Evolutionary conservation across 92 coral and sea anemone species (phyloP).

Genomic region (Muricea muricata): DNA sequence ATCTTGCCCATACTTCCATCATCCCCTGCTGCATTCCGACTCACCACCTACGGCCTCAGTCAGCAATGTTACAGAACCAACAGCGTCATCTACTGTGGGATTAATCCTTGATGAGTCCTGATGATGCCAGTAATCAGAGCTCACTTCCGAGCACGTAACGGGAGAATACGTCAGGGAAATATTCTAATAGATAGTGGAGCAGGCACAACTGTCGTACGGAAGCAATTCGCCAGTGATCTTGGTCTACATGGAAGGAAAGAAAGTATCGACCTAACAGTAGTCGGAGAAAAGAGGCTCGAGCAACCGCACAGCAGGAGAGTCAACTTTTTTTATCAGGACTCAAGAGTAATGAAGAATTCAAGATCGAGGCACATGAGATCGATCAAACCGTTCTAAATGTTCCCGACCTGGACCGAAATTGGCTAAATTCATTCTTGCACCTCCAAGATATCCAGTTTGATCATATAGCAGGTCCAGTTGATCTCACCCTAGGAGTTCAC

Average conservation of each 20-base stretch:
- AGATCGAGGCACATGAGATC: neutral
- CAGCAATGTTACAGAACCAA: constrained; percentile 19
- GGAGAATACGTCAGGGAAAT: neutral
- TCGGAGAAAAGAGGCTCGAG: neutral
- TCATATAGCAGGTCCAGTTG: constrained; percentile 40
- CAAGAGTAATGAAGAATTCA: neutral
- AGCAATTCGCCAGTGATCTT: too few relatives aligned
- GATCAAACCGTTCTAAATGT: neutral
- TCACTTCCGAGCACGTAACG: neutral
- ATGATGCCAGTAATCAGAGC: constrained; percentile 1
- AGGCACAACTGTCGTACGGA: too few relatives aligned
- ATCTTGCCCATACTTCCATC: constrained; percentile 47
- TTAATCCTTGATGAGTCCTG: constrained; percentile 25
- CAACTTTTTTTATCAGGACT: neutral
- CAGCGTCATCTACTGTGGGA: constrained; percentile 27
- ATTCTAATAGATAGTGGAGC: neutral
- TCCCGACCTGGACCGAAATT: constrained; percentile 19
- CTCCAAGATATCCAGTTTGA: constrained; percentile 39
- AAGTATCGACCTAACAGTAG: neutral
- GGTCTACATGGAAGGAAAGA: neutral
- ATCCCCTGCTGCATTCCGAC: constrained; percentile 54
- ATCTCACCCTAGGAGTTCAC: constrained; percentile 47
- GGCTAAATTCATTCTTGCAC: constrained; percentile 46
- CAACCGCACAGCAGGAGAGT: neutral
- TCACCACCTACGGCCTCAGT: too few relatives aligned